Evolutionary conservation across 2,113 vertebrate genomes (phyloP).

Genomic region (Anolis sagrei): DNA sequence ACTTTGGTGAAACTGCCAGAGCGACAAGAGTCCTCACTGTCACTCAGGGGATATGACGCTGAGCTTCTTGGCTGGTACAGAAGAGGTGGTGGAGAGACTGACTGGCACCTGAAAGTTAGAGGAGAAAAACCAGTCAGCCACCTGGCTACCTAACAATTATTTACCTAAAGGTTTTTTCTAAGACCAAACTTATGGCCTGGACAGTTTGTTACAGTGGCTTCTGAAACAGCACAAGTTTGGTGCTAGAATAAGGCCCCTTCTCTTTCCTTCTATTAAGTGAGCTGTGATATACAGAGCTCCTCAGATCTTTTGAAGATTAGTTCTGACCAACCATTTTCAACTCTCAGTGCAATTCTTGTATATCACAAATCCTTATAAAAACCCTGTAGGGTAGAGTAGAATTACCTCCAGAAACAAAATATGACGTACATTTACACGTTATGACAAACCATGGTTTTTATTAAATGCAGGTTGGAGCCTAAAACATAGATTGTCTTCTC

Average conservation of each 20-base stretch:
- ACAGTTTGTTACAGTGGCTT: not conserved
- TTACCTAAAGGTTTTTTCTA: not conserved
- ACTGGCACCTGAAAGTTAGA: conserved; percentile 87
- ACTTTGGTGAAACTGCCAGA: conserved; percentile 78
- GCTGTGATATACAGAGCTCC: not conserved
- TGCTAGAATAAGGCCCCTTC: not conserved
- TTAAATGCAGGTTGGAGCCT: no score
- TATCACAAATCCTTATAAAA: not conserved
- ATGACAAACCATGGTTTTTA: no score
- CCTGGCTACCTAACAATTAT: conserved; percentile 8
- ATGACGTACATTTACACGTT: no score
- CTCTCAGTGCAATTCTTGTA: not conserved
- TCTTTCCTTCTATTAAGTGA: not conserved
- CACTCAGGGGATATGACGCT: conserved; percentile 81
- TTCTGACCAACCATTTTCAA: not conserved
- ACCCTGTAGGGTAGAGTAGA: not conserved
- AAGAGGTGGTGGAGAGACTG: conserved; percentile 86
- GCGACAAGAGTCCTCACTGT: conserved; percentile 81
- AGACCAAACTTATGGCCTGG: not conserved
- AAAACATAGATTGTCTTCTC: no score
- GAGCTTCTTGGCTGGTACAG: conserved; percentile 81
- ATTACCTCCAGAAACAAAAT: not conserved
- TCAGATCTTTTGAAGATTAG: no score
- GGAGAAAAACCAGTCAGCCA: conserved; percentile 56
- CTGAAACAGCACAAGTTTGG: not conserved